Evolutionary conservation across 2,797 vertebrate species (phyloP).

Genomic region (Sebastes flavidus): DNA sequence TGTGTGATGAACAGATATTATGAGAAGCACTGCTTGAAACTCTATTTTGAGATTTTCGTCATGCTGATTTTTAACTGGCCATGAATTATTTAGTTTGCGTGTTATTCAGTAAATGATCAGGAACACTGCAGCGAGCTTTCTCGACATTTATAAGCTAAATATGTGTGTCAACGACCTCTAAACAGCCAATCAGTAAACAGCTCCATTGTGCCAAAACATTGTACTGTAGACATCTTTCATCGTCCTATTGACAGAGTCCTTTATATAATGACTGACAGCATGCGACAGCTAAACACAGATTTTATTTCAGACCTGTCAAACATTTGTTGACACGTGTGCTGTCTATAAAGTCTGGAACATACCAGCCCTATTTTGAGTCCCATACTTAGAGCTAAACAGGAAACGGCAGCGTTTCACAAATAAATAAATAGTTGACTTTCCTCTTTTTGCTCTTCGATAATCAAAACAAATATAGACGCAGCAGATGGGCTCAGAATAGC

Average conservation of each 20-base stretch:
- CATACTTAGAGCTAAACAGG: constrained; percentile 21
- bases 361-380: constrained; percentile 40
- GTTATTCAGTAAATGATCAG: constrained; percentile 10
- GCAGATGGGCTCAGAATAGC: constrained; percentile 49
- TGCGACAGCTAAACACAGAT: constrained; percentile 67
- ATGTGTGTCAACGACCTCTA: constrained; percentile 25
- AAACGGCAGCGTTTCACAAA: constrained; percentile 3
- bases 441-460: constrained; percentile 19
- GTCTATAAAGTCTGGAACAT: constrained; percentile 59
- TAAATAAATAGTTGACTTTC: constrained; percentile 18
- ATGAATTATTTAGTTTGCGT: constrained; percentile 9
- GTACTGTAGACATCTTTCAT: constrained; percentile 48
- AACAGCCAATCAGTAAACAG: constrained; percentile 53
- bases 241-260: constrained; percentile 54
- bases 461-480: constrained; percentile 52
- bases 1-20: constrained; percentile 6
- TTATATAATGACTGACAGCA: constrained; percentile 68
- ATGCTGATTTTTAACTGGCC: not conserved
- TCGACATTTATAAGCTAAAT: constrained; percentile 18
- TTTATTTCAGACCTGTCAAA: constrained; percentile 71
- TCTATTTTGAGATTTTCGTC: constrained; percentile 1
- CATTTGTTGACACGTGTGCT: constrained; percentile 57
- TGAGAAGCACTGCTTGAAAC: not conserved
- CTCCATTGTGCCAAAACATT: constrained; percentile 40
- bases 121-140: not conserved